Percentiles rank a stretch among this genome's conserved stretches.
Evolutionary conservation across 2,797 vertebrate species (phyloP).

Genomic region (Presbytis comata): DNA sequence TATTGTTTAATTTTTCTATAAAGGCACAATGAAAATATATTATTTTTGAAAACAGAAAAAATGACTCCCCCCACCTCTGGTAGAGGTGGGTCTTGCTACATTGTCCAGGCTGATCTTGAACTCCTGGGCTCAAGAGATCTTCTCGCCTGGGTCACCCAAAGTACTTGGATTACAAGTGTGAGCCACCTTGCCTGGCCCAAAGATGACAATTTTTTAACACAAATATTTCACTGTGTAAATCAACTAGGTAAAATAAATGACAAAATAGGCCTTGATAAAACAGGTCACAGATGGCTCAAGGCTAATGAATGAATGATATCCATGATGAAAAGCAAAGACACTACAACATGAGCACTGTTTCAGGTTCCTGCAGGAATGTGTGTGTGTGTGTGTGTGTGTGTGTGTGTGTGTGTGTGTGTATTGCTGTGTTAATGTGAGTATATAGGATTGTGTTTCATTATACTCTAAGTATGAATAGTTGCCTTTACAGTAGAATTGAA

Average conservation of each 20-base stretch:
- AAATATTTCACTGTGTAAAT: slow-evolving; percentile 23
- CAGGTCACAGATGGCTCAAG: background rate
- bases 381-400: background rate
- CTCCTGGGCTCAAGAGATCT: background rate
- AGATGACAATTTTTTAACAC: background rate
- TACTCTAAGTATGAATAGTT: background rate
- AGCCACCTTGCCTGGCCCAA: background rate
- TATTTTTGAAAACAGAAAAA: slow-evolving; percentile 9
- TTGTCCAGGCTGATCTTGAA: background rate
- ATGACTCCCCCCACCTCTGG: background rate
- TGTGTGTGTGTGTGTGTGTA: background rate
- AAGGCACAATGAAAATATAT: slow-evolving; percentile 1
- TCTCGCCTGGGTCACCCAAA: background rate
- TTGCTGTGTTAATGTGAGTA: background rate
- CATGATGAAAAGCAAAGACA: background rate
- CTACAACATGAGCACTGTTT: background rate
- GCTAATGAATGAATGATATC: background rate
- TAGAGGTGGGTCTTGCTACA: background rate
- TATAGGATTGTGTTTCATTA: background rate
- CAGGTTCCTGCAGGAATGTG: background rate
- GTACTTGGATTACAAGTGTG: background rate
- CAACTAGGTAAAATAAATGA: slow-evolving; percentile 35
- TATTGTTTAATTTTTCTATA: background rate
- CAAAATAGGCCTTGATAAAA: background rate
- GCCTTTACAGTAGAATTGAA: slow-evolving; percentile 30